A percentile compares a stretch with the other conserved stretches of the same genome.
Conservation (phyloP, 2,797 vertebrate species). For the Peromyscus aztecus region DNA sequence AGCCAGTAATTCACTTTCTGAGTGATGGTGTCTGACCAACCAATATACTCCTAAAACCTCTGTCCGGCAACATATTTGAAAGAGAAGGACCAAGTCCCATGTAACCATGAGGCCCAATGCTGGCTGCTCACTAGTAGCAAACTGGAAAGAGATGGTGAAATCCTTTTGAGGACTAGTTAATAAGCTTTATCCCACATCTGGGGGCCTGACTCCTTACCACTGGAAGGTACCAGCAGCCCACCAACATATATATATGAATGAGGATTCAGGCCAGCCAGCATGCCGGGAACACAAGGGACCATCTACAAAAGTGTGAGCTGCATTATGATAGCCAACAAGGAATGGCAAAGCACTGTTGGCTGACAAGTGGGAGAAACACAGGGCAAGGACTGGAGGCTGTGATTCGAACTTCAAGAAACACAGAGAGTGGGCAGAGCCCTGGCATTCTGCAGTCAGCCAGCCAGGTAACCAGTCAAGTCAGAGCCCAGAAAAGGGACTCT, state of each 20-base stretch:
- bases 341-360: too few relatives aligned
- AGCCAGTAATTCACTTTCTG: slow-evolving; percentile 31
- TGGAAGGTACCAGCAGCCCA: not conserved
- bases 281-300: not conserved
- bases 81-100: not conserved
- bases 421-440: not conserved
- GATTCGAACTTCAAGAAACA: not conserved
- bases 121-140: not conserved
- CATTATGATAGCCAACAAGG: not conserved
- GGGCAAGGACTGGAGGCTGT: not conserved
- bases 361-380: not conserved
- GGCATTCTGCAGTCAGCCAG: not conserved
- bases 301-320: not conserved
- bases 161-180: not conserved
- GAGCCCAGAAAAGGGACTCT: not conserved
- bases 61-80: not conserved
- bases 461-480: not conserved
- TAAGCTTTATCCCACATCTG: not conserved
- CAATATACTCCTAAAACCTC: not conserved
- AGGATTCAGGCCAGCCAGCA: not conserved
- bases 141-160: not conserved
- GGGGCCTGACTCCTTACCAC: not conserved
- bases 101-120: not conserved
- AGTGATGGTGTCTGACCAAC: not conserved
- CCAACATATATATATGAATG: not conserved